Evolutionary conservation across 2,888 invertebrate genomes (phyloP), one percentile per base, ranked within the genome.

Genomic region (Pseudeuparius sepicola): DNA sequence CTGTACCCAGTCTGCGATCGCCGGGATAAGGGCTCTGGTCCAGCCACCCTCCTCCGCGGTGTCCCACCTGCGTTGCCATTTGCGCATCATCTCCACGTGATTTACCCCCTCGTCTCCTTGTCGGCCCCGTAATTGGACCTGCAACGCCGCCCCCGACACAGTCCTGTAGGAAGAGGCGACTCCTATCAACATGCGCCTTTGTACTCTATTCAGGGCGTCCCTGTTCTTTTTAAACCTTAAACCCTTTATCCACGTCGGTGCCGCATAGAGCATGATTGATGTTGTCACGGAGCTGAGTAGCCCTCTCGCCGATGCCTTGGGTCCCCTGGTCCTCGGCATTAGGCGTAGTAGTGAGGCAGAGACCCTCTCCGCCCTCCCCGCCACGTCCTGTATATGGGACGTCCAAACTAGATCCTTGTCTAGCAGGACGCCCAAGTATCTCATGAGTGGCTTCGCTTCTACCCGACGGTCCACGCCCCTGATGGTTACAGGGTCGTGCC

Each of bases 371-470:
- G 37, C 36, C 10, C 39, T 44, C 9, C 14, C 12, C 1, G 12
- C 14, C n/a, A 20, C 12, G 3, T 33, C n/a, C 4, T 34, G 9
- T 1, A 44, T 32, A 18, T 45, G 43, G 4, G 7, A 7, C 3
- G 7, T 9, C 4, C 34, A 33, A 6, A n/a, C 28, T 9, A 34
- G 12, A 1, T 27, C 16, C 9, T 25, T 24, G 12, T 37, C 36
- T 1, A 45, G 2, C 1, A 10, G 16, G 1, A 42, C 24, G 2
- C 44, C 44, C 7, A 45, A 32, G 18, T 45, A 42, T 23, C 36
- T 41, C 10, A 34, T 11, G 2, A 9, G 7, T 6, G 6, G 31
- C 2, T 7, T 24, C 5, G 41, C 38, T 2, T 5, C n/a, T 2
- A 31, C 24, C 3, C 9, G 2, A 3, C 7, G 7, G 2, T 12